Conservation (phyloP, 1,140 invertebrate species). For the Atopsyche davidsoni region DNA sequence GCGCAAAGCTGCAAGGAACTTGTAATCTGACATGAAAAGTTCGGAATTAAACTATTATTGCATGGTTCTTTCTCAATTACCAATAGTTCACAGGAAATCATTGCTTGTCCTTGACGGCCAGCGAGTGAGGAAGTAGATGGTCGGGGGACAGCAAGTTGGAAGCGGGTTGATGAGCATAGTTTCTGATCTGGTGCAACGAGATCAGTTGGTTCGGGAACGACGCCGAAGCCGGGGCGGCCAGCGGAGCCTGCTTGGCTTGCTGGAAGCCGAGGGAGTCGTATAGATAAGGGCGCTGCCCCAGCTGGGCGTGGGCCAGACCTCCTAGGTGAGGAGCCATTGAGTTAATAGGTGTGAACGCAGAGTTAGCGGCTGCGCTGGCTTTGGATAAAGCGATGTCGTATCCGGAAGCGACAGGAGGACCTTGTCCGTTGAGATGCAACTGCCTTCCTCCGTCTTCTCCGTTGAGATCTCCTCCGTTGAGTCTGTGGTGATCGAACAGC, state of each 20-base stretch:
- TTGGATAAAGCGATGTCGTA: conserved; percentile 44
- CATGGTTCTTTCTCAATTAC: conserved; percentile 30
- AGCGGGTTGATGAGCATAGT: conserved; percentile 88
- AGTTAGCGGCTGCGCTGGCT: conserved; percentile 59
- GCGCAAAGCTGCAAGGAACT: too few species aligned
- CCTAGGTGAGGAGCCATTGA: conserved; percentile 70
- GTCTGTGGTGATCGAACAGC: conserved; percentile 38
- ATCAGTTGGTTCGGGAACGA: conserved; percentile 92
- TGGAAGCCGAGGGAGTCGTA: conserved; percentile 89
- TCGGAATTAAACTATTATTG: conserved; percentile 29
- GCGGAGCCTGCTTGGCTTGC: conserved; percentile 54
- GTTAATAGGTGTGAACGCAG: conserved; percentile 86
- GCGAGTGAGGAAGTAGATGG: conserved; percentile 46
- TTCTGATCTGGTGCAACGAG: conserved; percentile 92
- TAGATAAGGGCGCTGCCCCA: conserved; percentile 75
- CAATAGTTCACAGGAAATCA: conserved; percentile 30
- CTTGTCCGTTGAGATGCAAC: conserved; percentile 26
- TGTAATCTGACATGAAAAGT: too few species aligned
- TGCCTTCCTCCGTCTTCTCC: conserved; percentile 16
- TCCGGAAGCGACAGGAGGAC: conserved; percentile 16
- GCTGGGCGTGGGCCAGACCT: conserved; percentile 64
- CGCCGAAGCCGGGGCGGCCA: conserved; percentile 49
- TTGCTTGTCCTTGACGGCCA: conserved; percentile 49
- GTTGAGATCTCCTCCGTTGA: conserved; percentile 25
- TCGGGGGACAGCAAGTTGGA: conserved; percentile 44